phyloP scores from a whole-genome alignment of 2,113 vertebrate genomes.

The Tupaia chinensis region DNA sequence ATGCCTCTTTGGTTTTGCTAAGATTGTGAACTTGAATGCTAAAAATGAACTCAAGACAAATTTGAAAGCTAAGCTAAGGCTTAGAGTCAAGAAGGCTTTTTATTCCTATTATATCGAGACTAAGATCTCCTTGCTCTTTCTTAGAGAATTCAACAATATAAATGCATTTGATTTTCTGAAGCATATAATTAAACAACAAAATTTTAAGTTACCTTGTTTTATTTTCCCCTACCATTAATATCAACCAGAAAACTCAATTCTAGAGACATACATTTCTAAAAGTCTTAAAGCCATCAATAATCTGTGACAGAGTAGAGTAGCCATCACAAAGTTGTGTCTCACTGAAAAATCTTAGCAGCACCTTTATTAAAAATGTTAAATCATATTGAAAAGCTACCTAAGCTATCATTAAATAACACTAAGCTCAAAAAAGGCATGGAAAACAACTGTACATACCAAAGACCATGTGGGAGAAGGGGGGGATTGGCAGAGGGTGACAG shows the following conservation, averaged over 20 bases:
- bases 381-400: not conserved
- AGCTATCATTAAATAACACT: conserved; percentile 1
- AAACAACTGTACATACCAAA: too few species aligned
- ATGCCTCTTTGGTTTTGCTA: conserved; percentile 22
- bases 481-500: too few species aligned
- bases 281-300: conserved; percentile 24
- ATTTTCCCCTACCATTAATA: conserved; percentile 32
- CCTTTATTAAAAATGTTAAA: conserved; percentile 53
- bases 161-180: conserved; percentile 24
- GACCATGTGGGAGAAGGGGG: too few species aligned
- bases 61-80: conserved; percentile 43
- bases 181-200: not conserved
- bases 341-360: conserved; percentile 15
- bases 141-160: conserved; percentile 49
- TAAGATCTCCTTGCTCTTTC: conserved; percentile 12
- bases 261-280: not conserved
- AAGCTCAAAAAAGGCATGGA: not conserved
- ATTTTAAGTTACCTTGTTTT: not conserved
- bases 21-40: not conserved
- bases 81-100: conserved; percentile 1
- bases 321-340: not conserved
- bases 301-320: not conserved
- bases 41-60: conserved; percentile 56
- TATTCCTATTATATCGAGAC: conserved; percentile 12
- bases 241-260: conserved; percentile 45